These are phyloP conservation scores for Ispidina lecontei DNA, from an alignment of 2,797 vertebrate genomes.

Conservation along the genomic window DNA sequence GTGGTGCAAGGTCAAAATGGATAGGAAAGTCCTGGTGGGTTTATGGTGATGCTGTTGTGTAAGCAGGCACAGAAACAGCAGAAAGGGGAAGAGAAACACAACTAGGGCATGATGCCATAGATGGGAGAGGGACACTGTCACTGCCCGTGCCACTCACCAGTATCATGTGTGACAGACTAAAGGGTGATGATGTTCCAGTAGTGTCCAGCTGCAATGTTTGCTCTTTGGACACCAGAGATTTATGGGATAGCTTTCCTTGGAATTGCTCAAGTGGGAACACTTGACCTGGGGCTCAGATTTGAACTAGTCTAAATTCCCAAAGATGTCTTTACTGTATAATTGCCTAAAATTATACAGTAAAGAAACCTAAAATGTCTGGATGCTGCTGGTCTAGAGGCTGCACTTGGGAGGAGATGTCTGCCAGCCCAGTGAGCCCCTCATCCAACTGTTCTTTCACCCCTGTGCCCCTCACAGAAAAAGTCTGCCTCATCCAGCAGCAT, in stretches of 20 bases:
- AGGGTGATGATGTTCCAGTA: neutral
- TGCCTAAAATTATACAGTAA: no score
- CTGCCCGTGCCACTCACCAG: neutral
- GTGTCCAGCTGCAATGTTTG: neutral
- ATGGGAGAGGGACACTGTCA: neutral
- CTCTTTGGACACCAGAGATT: neutral
- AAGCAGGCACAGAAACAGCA: neutral
- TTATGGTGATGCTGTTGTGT: neutral
- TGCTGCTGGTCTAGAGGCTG: neutral
- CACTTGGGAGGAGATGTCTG: neutral
- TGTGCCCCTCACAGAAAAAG: rapidly evolving
- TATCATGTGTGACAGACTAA: neutral
- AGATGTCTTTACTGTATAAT: neutral
- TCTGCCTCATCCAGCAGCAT: neutral
- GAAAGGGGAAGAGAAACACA: neutral
- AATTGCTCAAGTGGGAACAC: neutral
- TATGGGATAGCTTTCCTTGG: neutral
- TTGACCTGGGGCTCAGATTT: neutral
- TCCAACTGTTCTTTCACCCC: neutral
- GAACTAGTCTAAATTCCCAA: neutral
- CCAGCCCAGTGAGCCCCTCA: neutral
- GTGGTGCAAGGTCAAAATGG: neutral
- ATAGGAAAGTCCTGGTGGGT: neutral
- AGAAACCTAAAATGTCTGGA: neutral
- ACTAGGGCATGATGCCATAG: neutral